A percentile compares a stretch with the other conserved stretches of the same genome.
Conservation (phyloP, 1,140 invertebrate genomes). For the Euura lappo region DNA sequence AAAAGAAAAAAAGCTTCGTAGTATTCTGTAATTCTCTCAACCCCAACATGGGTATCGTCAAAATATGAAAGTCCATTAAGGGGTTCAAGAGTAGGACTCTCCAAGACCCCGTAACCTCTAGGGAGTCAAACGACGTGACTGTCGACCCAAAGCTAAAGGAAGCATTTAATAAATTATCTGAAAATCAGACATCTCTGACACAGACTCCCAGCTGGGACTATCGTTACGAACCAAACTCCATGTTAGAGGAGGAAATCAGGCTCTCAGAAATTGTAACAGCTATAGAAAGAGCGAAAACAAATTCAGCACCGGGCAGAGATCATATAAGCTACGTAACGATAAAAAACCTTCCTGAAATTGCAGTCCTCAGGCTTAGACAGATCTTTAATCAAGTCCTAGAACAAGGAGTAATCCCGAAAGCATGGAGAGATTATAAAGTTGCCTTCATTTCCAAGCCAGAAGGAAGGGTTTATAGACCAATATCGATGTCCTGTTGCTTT, state of each 20-base stretch:
- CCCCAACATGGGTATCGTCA: background rate
- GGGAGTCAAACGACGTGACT: background rate
- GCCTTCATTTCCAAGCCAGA: too few relatives aligned
- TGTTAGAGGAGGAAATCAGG: background rate
- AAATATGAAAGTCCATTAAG: background rate
- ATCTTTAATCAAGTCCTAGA: background rate
- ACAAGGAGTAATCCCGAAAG: background rate
- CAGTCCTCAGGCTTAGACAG: background rate
- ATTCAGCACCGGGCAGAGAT: background rate
- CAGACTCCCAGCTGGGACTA: background rate
- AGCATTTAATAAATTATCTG: background rate
- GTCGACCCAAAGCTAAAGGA: background rate
- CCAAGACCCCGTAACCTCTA: background rate
- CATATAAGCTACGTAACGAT: background rate
- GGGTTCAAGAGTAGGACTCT: too few relatives aligned
- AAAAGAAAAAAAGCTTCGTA: background rate
- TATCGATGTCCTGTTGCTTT: conserved; percentile 19
- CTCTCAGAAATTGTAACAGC: background rate
- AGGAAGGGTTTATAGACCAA: conserved; percentile 20
- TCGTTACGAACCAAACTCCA: background rate
- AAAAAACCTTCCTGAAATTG: background rate
- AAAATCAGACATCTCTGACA: background rate
- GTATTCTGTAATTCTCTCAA: background rate
- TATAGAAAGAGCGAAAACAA: background rate
- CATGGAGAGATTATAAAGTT: background rate